Conservation (phyloP, 2,888 invertebrate genomes). For the Luffia ferchaultella region DNA sequence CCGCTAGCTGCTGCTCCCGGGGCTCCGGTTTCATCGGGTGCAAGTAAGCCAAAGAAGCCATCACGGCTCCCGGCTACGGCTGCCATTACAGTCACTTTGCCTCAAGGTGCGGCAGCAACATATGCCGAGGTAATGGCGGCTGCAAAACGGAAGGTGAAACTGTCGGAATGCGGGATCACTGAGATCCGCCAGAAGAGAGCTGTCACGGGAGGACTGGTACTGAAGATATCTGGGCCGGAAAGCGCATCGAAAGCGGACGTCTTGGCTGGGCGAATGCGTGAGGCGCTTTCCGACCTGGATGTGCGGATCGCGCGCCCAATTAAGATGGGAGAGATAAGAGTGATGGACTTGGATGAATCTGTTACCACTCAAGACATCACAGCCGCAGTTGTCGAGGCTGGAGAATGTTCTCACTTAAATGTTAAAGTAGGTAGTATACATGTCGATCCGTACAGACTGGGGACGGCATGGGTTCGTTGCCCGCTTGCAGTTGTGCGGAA, state of each 20-base stretch:
- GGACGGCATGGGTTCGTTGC: no score
- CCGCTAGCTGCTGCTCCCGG: no score
- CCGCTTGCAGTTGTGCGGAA: conserved; percentile 1
- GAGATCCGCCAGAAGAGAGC: background rate
- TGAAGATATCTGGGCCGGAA: conserved; percentile 14
- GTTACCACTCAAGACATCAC: background rate
- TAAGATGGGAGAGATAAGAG: background rate
- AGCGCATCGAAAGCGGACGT: conserved; percentile 10
- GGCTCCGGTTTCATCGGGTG: no score
- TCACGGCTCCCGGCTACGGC: no score
- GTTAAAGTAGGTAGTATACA: no score
- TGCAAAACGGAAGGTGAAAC: conserved; percentile 7
- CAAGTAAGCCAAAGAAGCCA: conserved; percentile 5
- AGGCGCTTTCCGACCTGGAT: background rate
- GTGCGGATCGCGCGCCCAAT: background rate
- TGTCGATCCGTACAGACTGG: no score
- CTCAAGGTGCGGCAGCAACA: conserved; percentile 8
- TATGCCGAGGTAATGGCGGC: conserved; percentile 7
- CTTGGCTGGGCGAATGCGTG: conserved; percentile 9
- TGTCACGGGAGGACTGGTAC: conserved; percentile 8
- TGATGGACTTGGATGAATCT: conserved; percentile 3
- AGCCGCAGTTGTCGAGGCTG: background rate
- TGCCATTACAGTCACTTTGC: conserved; percentile 12
- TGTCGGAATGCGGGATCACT: conserved; percentile 2
- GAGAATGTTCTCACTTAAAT: background rate